phyloP scores from a whole-genome alignment of 2,797 vertebrate species.

The Pelobates cultripes region DNA sequence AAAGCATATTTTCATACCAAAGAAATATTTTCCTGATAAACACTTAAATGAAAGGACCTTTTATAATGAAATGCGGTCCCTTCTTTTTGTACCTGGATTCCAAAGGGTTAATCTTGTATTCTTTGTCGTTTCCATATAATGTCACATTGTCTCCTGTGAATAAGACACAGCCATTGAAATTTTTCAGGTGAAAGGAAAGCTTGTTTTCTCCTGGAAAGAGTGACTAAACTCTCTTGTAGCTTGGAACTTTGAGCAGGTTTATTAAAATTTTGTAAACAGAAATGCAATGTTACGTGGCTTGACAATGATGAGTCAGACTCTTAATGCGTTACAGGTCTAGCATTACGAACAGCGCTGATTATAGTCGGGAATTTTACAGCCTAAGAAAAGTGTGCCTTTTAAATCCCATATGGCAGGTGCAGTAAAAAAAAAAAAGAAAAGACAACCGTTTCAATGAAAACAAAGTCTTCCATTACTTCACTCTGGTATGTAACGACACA shows the following conservation, averaged over 20 bases:
- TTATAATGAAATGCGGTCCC: not conserved
- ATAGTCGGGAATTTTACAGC: slow-evolving; percentile 62
- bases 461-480: slow-evolving; percentile 77
- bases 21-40: no score
- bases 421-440: slow-evolving; percentile 69
- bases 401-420: slow-evolving; percentile 69
- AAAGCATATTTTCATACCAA: no score
- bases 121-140: not conserved
- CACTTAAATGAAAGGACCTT: not conserved
- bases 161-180: not conserved
- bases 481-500: slow-evolving; percentile 64
- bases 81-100: not conserved
- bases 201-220: slow-evolving; percentile 35
- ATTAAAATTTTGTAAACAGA: slow-evolving; percentile 47
- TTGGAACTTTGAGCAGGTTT: slow-evolving; percentile 21
- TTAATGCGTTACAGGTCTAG: slow-evolving; percentile 51
- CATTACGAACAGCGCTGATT: slow-evolving; percentile 59
- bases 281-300: slow-evolving; percentile 54
- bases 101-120: not conserved
- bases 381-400: slow-evolving; percentile 66
- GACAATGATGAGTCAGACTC: slow-evolving; percentile 58
- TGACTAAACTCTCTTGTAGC: slow-evolving; percentile 13
- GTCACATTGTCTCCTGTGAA: not conserved
- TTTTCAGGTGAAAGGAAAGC: slow-evolving; percentile 25
- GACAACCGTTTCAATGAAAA: slow-evolving; percentile 69